A percentile compares a stretch with the other conserved stretches of the same genome.
phyloP scores from a whole-genome alignment of 2,888 invertebrate species.

The Latrodectus elegans region DNA sequence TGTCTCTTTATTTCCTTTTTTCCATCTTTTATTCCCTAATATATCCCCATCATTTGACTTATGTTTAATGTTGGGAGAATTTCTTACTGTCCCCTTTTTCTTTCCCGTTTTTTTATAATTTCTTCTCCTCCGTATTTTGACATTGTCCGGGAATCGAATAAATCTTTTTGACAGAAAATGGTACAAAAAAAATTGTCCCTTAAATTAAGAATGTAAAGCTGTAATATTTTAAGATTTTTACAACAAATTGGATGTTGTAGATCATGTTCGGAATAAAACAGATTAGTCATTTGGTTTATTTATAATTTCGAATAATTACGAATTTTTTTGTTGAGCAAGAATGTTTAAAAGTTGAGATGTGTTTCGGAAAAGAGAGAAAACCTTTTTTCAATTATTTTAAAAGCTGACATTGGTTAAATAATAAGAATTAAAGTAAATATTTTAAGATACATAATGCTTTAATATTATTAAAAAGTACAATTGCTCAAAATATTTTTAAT shows the following conservation, averaged over 20 bases:
- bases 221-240: constrained; percentile 36
- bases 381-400: no score
- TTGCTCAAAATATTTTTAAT: no score
- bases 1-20: background rate
- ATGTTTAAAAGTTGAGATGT: no score
- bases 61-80: constrained; percentile 54
- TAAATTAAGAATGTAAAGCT: constrained; percentile 45
- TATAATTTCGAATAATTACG: no score
- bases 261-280: constrained; percentile 38
- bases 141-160: constrained; percentile 43
- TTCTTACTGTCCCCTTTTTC: constrained; percentile 37
- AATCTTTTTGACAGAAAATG: constrained; percentile 57
- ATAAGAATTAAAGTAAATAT: no score
- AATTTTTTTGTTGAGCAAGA: no score
- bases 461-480: no score
- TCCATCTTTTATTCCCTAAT: constrained; percentile 5
- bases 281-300: constrained; percentile 29
- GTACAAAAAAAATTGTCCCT: constrained; percentile 8
- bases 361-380: no score
- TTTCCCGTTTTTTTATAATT: constrained; percentile 15
- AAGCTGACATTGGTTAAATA: no score
- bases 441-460: no score
- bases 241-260: constrained; percentile 50
- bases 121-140: background rate
- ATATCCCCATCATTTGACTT: constrained; percentile 53